Base-by-base conservation (phyloP, 1,140 invertebrate genomes). In the Aphis gossypii region DNA sequence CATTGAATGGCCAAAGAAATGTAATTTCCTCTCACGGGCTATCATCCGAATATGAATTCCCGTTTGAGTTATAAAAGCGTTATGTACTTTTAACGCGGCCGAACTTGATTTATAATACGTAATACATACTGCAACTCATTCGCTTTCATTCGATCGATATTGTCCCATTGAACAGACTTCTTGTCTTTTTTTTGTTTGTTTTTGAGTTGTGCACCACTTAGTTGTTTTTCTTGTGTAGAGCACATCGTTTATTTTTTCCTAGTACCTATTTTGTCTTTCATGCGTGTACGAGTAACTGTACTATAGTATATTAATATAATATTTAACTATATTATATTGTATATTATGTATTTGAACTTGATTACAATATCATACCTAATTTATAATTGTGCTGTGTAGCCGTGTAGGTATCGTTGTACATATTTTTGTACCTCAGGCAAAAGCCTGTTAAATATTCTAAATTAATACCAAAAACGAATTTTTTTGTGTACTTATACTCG, bases 391-490 rank as follows among this genome's bases (percentile, higher is more conserved):
- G 60, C 60, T n/a, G 60, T 84, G 25, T 46, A 86, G 11, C 23
- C n/a, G 60, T 84, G 25, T 46, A 86, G 11, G 23, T n/a, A 46
- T 46, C 38, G 38, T 44, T 25, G 23, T 41, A 41, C 18, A 83
- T 84, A 38, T 38, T 82, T 35, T 38, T 84, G 38, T 86, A 82
- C 25, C 9, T 86, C 23, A 30, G 41, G 83, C 41, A 30, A 44
- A 46, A 86, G 86, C n/a, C 46, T 46, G 30, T 88, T 88, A 23
- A n/a, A 48, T 88, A 88, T 88, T 88, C 86, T 48, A 88, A 88
- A 88, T 88, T 41, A 84, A 44, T 84, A 84, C 9, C 23, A 44
- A 51, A 68, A 68, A 48, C 25, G 83, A 87, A 48, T 35, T 48
- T 48, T 88, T 48, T 51, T 51, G 86, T 48, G 86, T 87, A 88